Evolutionary conservation across 2,888 invertebrate genomes (phyloP).

Genomic region (Apamea anceps): DNA sequence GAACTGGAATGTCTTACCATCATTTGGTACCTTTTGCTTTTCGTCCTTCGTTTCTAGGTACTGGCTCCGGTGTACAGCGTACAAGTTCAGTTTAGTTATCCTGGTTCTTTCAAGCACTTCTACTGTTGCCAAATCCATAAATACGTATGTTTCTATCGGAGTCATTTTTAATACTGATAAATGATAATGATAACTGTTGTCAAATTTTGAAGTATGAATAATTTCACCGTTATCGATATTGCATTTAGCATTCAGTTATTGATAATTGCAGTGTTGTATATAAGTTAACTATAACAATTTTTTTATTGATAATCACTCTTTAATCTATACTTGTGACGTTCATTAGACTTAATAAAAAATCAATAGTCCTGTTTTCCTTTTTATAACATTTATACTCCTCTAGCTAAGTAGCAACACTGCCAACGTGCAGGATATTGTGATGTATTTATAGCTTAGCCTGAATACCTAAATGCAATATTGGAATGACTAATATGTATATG

Average conservation of each 20-base stretch:
- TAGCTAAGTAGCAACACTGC: neutral
- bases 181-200: too few relatives aligned
- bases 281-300: neutral
- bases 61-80: constrained; percentile 17
- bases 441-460: neutral
- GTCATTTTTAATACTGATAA: constrained; percentile 8
- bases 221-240: too few relatives aligned
- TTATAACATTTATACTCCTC: neutral
- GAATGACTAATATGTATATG: neutral
- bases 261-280: neutral
- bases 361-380: neutral
- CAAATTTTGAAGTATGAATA: too few relatives aligned
- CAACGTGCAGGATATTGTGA: neutral
- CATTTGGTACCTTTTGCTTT: neutral
- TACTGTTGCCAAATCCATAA: constrained; percentile 26
- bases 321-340: neutral
- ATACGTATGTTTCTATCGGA: constrained; percentile 21
- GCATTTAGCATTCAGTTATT: too few relatives aligned
- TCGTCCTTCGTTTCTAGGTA: neutral
- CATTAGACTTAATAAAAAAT: neutral
- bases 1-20: neutral
- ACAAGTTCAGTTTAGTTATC: neutral
- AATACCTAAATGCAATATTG: too few relatives aligned
- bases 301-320: neutral
- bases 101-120: neutral